Evolutionary conservation across 2,797 vertebrate species (phyloP).

Genomic region (Syndactyla subalaris): DNA sequence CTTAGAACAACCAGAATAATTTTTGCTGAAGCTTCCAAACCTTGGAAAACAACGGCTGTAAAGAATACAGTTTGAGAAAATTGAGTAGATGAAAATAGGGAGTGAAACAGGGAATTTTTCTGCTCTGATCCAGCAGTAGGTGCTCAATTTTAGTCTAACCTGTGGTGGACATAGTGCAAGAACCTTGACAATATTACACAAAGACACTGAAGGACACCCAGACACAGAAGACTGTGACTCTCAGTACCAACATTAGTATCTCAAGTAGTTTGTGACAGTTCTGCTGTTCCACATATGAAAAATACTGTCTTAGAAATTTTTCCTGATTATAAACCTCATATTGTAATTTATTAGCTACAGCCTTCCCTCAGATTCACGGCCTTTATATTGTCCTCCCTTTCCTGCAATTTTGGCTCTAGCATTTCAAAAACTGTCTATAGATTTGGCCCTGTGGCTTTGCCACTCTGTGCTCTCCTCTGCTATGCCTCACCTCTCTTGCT

Average conservation of each 20-base stretch:
- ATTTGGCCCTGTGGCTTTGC: background rate
- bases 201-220: background rate
- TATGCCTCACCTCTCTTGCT: slow-evolving; percentile 26
- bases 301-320: background rate
- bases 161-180: background rate
- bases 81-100: background rate
- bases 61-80: background rate
- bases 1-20: background rate
- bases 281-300: background rate
- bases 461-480: background rate
- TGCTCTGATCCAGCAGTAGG: background rate
- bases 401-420: background rate
- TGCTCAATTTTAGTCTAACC: background rate
- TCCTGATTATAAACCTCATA: background rate
- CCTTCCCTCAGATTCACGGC: background rate
- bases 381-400: background rate
- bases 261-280: background rate
- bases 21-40: background rate
- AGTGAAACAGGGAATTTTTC: background rate
- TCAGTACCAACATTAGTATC: background rate
- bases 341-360: background rate
- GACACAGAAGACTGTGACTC: background rate
- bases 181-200: background rate
- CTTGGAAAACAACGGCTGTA: background rate
- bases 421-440: background rate